Percentiles rank a stretch among this genome's conserved stretches.
Conservation (phyloP, 2,888 invertebrate species). For the Blastobasis lacticolella region DNA sequence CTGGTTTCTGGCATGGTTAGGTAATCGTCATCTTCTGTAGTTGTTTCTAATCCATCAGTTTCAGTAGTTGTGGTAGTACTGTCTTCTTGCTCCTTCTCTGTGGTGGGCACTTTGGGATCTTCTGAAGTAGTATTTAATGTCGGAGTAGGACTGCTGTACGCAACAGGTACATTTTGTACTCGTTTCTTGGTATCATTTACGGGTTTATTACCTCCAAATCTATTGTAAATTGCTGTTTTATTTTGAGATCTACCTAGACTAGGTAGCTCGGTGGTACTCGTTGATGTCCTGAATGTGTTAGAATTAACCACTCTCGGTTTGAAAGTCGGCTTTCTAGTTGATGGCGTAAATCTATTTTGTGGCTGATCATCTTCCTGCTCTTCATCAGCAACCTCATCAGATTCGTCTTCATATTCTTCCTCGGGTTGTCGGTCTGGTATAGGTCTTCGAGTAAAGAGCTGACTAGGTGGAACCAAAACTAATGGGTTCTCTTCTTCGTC, state of each 20-base stretch:
- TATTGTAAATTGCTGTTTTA: conserved; percentile 41
- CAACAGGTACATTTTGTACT: conserved; percentile 59
- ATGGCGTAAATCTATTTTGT: conserved; percentile 27
- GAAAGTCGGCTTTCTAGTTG: conserved; percentile 47
- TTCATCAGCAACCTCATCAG: conserved; percentile 15
- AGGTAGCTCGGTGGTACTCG: conserved; percentile 55
- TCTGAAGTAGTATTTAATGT: conserved; percentile 16
- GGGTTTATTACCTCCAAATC: conserved; percentile 43
- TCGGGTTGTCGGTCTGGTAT: conserved; percentile 26
- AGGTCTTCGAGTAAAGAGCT: conserved; percentile 57
- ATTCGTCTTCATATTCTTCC: conserved; percentile 21
- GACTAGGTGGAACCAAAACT: conserved; percentile 58
- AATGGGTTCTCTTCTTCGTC: conserved; percentile 56
- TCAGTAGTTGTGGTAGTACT: conserved; percentile 28
- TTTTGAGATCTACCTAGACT: conserved; percentile 38
- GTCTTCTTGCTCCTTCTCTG: conserved; percentile 26
- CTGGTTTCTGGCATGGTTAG: conserved; percentile 42
- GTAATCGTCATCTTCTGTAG: conserved; percentile 57
- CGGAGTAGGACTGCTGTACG: conserved; percentile 37
- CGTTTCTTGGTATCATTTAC: conserved; percentile 47
- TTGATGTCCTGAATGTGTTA: conserved; percentile 59
- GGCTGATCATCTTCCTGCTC: conserved; percentile 25
- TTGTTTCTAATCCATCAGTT: conserved; percentile 24
- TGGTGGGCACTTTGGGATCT: conserved; percentile 16
- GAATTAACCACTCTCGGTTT: conserved; percentile 53